Base-by-base conservation (phyloP, 2,113 vertebrate genomes). In the Fregetta grallaria region DNA sequence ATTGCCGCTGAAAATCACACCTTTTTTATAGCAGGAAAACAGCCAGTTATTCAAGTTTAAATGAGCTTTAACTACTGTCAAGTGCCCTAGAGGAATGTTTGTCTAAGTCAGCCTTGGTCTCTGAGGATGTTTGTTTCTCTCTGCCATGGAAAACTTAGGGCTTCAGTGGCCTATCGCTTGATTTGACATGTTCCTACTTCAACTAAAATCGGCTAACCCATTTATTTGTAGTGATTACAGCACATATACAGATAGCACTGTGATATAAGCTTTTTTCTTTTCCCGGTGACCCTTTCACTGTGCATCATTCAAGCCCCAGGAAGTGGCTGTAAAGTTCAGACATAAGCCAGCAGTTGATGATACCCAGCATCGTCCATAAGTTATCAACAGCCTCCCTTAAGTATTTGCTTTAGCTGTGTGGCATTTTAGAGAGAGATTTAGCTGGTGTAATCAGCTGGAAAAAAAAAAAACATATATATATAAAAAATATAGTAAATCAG, bases 101-200 rank as follows among this genome's bases (percentile, higher is more conserved):
- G 45, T 68, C 59, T 72, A 79, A 93, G 86, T 91, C 61, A 88
- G 55, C 73, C 78, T 72, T 42, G 30, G 25, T 79, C 63, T 89
- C 38, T 61, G 81, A 91, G 76, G 52, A 29, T 85, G 61, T 81
- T 93, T 94, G 38, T 84, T 92, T 90, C 67, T 93, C 67, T 88
- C 44, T 85, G 61, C 42, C 44, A 20, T 74, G 72, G 75, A 90
- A 88, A 96, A 81, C 50, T 32, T 67, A 53, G 63, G 76, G 58
- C 84, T 91, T 84, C 68, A 27, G 44, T 88, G 47, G 91, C 61
- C 83, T 95, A 9, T 86, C 2, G 1, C 58, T 95, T 94, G 70
- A 86, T 92, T 88, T 93, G 88, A 58, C 94, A 66, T 61, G 67
- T 86, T 88, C 66, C 75, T 93, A 18, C 70, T 95, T 88, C 91